Conservation (phyloP, 1,140 invertebrate species). For the Drosophila jambulina region DNA sequence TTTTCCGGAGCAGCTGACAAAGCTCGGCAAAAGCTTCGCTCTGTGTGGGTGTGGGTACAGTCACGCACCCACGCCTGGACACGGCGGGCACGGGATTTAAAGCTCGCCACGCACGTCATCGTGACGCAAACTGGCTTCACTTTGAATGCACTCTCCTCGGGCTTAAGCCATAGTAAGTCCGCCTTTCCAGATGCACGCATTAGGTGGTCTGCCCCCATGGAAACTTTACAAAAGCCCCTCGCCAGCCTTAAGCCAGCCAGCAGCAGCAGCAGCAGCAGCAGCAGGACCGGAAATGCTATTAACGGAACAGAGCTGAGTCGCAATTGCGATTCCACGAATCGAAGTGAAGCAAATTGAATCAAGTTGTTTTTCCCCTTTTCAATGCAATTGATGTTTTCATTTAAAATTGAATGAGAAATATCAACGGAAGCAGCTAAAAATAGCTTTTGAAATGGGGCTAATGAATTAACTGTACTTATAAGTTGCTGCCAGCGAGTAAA, state of each 20-base stretch:
- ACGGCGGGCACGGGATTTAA: constrained; percentile 12
- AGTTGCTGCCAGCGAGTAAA: neutral
- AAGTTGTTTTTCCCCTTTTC: neutral
- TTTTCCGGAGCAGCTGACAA: constrained; percentile 24
- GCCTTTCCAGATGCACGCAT: neutral
- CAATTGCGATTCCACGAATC: neutral
- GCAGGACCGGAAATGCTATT: constrained; percentile 6
- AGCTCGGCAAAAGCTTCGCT: constrained; percentile 7
- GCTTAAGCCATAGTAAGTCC: constrained; percentile 16
- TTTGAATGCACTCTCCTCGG: constrained; percentile 12
- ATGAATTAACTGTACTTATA: neutral
- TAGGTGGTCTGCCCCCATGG: constrained; percentile 2
- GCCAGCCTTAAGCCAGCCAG: neutral
- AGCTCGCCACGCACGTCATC: constrained; percentile 11
- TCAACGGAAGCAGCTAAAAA: no score
- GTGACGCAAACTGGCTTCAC: constrained; percentile 5
- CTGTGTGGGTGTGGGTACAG: constrained; percentile 5
- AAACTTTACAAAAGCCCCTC: constrained; percentile 7
- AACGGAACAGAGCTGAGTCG: neutral
- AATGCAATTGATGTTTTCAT: neutral
- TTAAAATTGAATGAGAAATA: neutral
- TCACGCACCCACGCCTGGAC: constrained; percentile 19
- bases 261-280: neutral
- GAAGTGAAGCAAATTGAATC: neutral
- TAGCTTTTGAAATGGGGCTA: neutral